Base-by-base conservation (phyloP, 2,888 invertebrate genomes). In the Aphrophora alni region DNA sequence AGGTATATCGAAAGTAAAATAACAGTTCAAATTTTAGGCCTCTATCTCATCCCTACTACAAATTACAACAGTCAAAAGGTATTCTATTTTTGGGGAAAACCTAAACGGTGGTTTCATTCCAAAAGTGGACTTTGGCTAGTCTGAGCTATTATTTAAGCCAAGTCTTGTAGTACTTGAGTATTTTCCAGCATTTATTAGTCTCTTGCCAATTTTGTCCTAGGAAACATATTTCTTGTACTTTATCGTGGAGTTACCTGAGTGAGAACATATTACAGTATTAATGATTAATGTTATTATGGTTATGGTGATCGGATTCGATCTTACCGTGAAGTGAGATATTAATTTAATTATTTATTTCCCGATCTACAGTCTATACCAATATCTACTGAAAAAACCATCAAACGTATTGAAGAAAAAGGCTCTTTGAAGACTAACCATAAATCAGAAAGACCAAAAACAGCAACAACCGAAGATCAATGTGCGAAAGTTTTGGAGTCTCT, bases 211-310 rank as follows among this genome's bases (percentile, higher is more conserved):
- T n/a, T 21, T 68, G n/a, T 21, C 68, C 10, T 68, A 12, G 10
- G 68, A 21, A 21, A 68, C 68, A 68, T n/a, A 3, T 68, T 68
- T 68, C 68, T n/a, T 68, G 5, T 68, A n/a, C 21, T 7, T 68
- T 68, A 68, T 68, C 24, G 51, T 76, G 76, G 51, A 59, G 76
- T 24, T 76, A 17, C 44, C 27, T 76, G 76, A 76, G 68, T 25
- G 59, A 33, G 59, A 76, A 59, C 27, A 27, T 26, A 77, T 77
- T 27, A 77, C 77, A 33, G 26, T 77, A n/a, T 33, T 70, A 71
- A 77, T 77, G 77, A 71, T 77, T n/a, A n/a, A n/a, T n/a, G n/a
- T n/a, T n/a, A n/a, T 69, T 25, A 38, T 28, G 77, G 77, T 10
- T 69, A 33, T 33, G 70, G 77, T 10, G 77, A 77, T 38, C 33